phyloP scores from a whole-genome alignment of 2,113 vertebrate species.

The Uropsilus gracilis region DNA sequence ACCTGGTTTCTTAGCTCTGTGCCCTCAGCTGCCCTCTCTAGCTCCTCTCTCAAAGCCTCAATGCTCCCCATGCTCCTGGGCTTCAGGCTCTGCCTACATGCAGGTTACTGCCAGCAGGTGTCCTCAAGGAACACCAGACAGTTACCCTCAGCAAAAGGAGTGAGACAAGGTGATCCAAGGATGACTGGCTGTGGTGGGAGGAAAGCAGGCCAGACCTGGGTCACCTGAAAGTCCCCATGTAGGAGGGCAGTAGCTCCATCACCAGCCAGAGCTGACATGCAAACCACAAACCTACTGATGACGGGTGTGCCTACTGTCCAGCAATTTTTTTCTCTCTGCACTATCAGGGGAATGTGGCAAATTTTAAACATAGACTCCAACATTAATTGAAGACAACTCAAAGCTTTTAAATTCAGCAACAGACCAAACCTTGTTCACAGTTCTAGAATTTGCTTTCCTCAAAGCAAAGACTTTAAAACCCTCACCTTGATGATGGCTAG shows the following conservation, averaged over 20 bases:
- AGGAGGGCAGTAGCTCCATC: no score
- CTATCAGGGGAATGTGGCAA: no score
- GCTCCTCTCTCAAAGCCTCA: background rate
- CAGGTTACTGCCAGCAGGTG: no score
- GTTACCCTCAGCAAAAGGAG: background rate
- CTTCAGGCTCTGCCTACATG: background rate
- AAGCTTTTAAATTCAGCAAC: background rate
- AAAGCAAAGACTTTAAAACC: no score
- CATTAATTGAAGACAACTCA: background rate
- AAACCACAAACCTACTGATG: no score
- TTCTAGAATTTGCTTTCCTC: background rate
- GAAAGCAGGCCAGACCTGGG: background rate
- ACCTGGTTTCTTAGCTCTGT: background rate
- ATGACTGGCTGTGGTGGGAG: no score
- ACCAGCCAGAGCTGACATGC: no score
- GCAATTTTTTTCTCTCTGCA: no score
- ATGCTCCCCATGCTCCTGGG: background rate
- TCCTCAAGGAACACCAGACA: rapidly evolving
- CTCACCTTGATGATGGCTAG: no score
- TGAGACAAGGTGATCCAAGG: background rate
- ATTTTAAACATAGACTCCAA: no score
- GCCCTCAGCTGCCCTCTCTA: background rate
- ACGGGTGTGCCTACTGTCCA: no score
- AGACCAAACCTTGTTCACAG: background rate
- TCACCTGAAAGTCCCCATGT: no score